These are phyloP conservation scores for Drosophila grimshawi DNA, from an alignment of 1,140 invertebrate genomes.

Conservation along the genomic window DNA sequence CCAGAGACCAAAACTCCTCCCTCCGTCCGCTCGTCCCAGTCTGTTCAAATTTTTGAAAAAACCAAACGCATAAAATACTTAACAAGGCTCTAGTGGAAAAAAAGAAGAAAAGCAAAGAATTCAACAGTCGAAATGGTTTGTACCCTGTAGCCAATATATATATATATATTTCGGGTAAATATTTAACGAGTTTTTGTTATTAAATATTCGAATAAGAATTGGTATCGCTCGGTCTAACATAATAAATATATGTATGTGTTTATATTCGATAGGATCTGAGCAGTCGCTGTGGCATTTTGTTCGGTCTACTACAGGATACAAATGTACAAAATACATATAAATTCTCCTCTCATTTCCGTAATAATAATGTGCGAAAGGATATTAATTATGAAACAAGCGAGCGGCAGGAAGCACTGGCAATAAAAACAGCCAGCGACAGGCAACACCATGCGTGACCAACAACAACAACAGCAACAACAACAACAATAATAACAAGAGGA, in stretches of 20 bases:
- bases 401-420: conserved; percentile 71
- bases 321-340: conserved; percentile 30
- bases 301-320: neutral
- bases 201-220: too few species aligned
- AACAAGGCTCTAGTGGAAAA: conserved; percentile 53
- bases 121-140: neutral
- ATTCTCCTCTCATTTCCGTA: conserved; percentile 68
- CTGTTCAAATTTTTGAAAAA: conserved; percentile 66
- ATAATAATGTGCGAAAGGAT: conserved; percentile 83
- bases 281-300: neutral
- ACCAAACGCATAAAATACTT: conserved; percentile 69
- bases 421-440: conserved; percentile 79
- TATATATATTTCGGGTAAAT: neutral
- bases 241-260: neutral
- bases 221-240: too few species aligned
- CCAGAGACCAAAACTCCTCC: neutral
- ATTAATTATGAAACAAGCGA: conserved; percentile 83
- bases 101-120: neutral
- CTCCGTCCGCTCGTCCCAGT: conserved; percentile 1
- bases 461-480: conserved; percentile 52
- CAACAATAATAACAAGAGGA: conserved; percentile 32
- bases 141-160: conserved; percentile 20
- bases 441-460: conserved; percentile 76
- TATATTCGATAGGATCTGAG: neutral
- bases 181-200: neutral